Evolutionary conservation across 1,140 invertebrate genomes (phyloP).

Genomic region (Bombus superbus): DNA sequence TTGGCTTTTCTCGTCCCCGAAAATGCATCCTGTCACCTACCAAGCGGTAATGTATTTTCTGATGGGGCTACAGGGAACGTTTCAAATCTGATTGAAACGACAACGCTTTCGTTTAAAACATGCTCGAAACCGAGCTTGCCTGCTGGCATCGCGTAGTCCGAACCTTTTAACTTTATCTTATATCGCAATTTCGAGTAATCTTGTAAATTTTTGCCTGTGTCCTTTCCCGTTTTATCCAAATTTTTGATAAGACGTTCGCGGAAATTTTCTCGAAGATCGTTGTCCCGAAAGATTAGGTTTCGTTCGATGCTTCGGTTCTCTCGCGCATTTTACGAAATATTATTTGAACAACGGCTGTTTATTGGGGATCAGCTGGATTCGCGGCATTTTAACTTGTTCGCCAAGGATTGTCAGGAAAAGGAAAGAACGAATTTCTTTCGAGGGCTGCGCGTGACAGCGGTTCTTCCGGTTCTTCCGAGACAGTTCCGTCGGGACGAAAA

Average conservation of each 20-base stretch:
- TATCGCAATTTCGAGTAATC: not conserved
- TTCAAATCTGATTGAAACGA: constrained; percentile 8
- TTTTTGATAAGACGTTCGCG: not conserved
- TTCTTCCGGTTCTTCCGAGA: not conserved
- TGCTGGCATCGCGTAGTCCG: too few species aligned
- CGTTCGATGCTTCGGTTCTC: not conserved
- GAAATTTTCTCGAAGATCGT: not conserved
- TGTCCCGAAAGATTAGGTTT: not conserved
- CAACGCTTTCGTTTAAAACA: not conserved
- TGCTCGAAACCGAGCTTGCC: not conserved
- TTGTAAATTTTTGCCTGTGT: too few species aligned
- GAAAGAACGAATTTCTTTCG: not conserved
- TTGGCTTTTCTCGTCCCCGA: too few species aligned
- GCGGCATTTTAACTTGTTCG: not conserved
- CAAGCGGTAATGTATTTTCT: not conserved
- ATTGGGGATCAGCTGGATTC: not conserved
- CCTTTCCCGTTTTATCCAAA: not conserved
- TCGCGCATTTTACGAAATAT: not conserved
- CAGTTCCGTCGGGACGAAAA: not conserved
- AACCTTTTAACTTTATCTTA: not conserved
- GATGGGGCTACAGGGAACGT: not conserved
- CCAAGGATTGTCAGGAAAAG: not conserved
- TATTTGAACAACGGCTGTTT: constrained; percentile 9
- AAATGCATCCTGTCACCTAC: constrained; percentile 3
- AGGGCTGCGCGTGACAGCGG: not conserved